A percentile compares a stretch with the other conserved stretches of the same genome.
These are phyloP conservation scores for Ashinkailepas kermadecensis DNA, from an alignment of 2,888 invertebrate species.

Conservation along the genomic window DNA sequence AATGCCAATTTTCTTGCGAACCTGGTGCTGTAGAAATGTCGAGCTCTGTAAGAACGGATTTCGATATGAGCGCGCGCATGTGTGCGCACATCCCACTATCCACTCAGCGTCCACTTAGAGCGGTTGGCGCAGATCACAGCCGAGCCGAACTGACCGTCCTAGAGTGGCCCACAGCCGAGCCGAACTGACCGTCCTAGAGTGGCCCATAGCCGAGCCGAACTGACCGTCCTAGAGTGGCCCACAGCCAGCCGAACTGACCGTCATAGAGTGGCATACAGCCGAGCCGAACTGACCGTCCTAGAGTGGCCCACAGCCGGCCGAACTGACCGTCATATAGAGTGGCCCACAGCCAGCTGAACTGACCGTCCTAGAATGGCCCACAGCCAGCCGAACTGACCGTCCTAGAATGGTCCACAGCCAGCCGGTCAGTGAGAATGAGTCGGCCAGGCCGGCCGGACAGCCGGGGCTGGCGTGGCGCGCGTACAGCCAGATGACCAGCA, in stretches of 20 bases:
- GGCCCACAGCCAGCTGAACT: too few relatives aligned
- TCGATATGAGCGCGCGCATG: too few relatives aligned
- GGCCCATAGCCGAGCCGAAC: too few relatives aligned
- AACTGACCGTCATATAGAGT: not conserved
- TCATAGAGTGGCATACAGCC: not conserved
- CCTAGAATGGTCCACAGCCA: slow-evolving; percentile 50
- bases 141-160: not conserved
- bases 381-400: not conserved
- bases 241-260: not conserved
- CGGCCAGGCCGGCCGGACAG: slow-evolving; percentile 81
- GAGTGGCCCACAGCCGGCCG: too few relatives aligned
- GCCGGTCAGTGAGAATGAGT: slow-evolving; percentile 69
- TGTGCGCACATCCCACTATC: too few relatives aligned
- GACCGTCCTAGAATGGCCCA: not conserved
- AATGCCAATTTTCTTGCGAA: too few relatives aligned
- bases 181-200: slow-evolving; percentile 35
- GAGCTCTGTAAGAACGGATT: too few relatives aligned
- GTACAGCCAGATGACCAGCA: slow-evolving; percentile 84
- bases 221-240: not conserved
- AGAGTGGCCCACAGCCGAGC: slow-evolving; percentile 52
- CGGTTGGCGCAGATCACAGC: too few relatives aligned
- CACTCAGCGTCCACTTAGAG: too few relatives aligned
- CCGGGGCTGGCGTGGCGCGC: slow-evolving; percentile 93
- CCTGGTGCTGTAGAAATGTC: too few relatives aligned
- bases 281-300: not conserved